Base-by-base conservation (phyloP, 64 coral and sea anemone species). In the Actinia equina region DNA sequence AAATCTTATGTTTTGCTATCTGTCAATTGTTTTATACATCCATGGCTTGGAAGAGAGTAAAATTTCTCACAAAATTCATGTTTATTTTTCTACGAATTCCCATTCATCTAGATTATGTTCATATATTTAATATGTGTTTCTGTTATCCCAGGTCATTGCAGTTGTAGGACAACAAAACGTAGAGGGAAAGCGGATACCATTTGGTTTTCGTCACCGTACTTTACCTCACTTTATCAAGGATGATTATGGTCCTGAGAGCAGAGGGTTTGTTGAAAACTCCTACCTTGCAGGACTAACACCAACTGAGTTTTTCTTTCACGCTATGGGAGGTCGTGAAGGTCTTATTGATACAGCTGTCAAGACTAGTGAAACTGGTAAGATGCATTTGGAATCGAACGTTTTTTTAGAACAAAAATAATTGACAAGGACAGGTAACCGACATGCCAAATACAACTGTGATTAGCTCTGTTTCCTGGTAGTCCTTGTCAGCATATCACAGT, bases 301-400 rank as follows among this genome's bases (percentile, higher is more conserved):
- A 37, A 99, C 97, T 57, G 97, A 99, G 79, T 99, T 99, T 82
- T 99, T 95, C 74, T 99, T 99, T 59, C 97, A 99, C 22, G 97
- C 97, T 77, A 99, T 99, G 97, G 97, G 97, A 87, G 97, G 97
- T 91, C 97, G 97, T 43, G 97, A 99, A 86, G 97, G 97, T 78
- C 89, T 99, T 55, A 99, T 99, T 99, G 97, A 99, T 77, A 99
- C 97, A 82, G 97, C 97, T 84, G 97, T 99, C 41, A 99, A 99
- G 80, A 99, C 97, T 71, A 99, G 97, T 95, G 97, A 99, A 99
- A 99, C 97, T 74, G 96, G 96, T 99, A 30, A 83, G 95, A 4
- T 5, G n/a, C 15, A 41, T 41, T 74, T 74, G 27, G 37, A 41
- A 30, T 11, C 37, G 30, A 37, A 1, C 30, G 1, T 1, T 37